Base-by-base conservation (phyloP, 2,113 vertebrate genomes). In the Calyptomena viridis region DNA sequence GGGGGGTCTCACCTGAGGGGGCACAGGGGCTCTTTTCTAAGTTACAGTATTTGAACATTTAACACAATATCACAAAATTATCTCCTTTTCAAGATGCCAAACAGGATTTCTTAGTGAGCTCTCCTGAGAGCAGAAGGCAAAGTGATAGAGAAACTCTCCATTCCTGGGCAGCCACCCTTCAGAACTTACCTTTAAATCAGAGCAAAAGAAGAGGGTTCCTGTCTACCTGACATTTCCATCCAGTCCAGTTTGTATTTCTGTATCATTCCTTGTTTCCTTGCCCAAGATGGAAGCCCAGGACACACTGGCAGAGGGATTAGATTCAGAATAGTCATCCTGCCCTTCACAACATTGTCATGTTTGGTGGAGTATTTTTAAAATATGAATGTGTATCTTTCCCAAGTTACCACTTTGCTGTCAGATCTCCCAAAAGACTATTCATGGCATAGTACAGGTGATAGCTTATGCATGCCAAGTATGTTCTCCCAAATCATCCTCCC, bases 381-480 rank as follows among this genome's bases (percentile, higher is more conserved):
- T 89, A 89, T 0, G 13, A 91, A 78, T 22, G 44, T 60, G 30
- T 18, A 53, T 75, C 74, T 79, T 73, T 37, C 69, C 78, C 28
- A 76, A 87, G 92, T 52, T 40, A 49, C 42, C 69, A 47, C 90
- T 94, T 87, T 64, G 30, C 75, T 90, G 85, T 80, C 87, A 96
- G 35, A 75, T 64, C 84, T 93, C 78, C 87, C 69, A 72, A 84
- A 89, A 71, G 66, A 82, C 84, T 84, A 72, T 72, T 94, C 77
- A 79, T 55, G 81, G 84, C 74, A 76, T 5, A 31, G 63, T 66
- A 85, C 94, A 96, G 96, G 94, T 95, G 94, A 96, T 49, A 72
- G 42, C 53, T 94, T 53, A 16, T 56, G 71, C 28, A 39, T 53
- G 78, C 92, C 59, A 93, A 82, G 53, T 18, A 50, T 37, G 72